Percentiles rank a stretch among this genome's conserved stretches.
Evolutionary conservation across 1,140 invertebrate genomes (phyloP).

Genomic region (Drosophila takahashii): DNA sequence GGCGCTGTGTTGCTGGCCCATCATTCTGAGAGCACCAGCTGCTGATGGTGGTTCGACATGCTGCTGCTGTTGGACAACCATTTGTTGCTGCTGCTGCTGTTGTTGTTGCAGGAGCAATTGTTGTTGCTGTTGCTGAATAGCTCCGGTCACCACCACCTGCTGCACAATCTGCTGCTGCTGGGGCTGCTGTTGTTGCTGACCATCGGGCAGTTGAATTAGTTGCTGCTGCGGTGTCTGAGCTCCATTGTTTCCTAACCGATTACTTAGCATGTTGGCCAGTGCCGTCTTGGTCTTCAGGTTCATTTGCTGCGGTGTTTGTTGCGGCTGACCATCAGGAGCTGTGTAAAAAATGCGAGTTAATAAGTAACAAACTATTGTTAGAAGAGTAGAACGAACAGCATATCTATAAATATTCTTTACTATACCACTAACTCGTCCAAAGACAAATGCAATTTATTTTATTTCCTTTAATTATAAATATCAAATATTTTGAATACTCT

Average conservation of each 20-base stretch:
- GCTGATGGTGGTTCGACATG: slow-evolving; percentile 87
- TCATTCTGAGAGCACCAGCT: slow-evolving; percentile 90
- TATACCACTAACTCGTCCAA: no score
- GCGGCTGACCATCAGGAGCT: slow-evolving; percentile 74
- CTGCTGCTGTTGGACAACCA: slow-evolving; percentile 68
- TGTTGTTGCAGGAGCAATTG: slow-evolving; percentile 47
- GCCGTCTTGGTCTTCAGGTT: slow-evolving; percentile 98
- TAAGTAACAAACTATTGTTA: no score
- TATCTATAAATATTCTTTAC: no score
- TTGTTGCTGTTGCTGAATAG: slow-evolving; percentile 61
- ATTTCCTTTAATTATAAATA: no score
- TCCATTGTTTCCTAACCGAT: slow-evolving; percentile 90
- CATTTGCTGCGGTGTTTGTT: slow-evolving; percentile 85
- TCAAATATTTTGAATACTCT: no score
- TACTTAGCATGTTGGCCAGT: slow-evolving; percentile 96
- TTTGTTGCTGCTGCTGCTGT: slow-evolving; percentile 68
- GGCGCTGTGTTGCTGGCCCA: slow-evolving; percentile 92
- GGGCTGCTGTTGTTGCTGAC: slow-evolving; percentile 86
- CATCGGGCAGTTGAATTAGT: slow-evolving; percentile 81
- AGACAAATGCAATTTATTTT: no score
- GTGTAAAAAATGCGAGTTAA: neutral
- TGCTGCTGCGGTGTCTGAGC: slow-evolving; percentile 85
- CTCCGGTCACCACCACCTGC: slow-evolving; percentile 68
- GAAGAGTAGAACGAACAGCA: no score
- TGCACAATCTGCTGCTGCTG: slow-evolving; percentile 74